These are phyloP conservation scores for Ophiodon elongatus DNA, from an alignment of 2,113 vertebrate species.

Conservation along the genomic window DNA sequence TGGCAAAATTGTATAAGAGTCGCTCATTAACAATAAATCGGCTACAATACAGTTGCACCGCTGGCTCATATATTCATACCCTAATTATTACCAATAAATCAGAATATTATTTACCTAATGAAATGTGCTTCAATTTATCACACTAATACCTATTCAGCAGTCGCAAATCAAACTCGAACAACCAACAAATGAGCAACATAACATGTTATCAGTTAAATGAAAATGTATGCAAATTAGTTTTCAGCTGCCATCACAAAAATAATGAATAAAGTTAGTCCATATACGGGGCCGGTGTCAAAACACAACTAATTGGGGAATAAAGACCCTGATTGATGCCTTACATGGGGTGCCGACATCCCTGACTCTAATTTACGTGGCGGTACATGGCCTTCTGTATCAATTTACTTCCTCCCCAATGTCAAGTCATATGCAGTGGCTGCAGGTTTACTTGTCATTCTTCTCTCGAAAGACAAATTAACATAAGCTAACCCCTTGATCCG, in stretches of 20 bases:
- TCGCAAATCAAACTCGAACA: slow-evolving; percentile 25
- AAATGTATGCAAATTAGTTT: slow-evolving; percentile 29
- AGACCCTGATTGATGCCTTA: slow-evolving; percentile 12
- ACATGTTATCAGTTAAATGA: slow-evolving; percentile 1
- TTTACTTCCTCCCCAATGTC: slow-evolving; percentile 5
- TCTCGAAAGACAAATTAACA: background rate
- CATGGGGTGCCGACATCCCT: slow-evolving; percentile 4
- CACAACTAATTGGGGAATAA: slow-evolving; percentile 6
- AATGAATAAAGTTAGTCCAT: slow-evolving; percentile 15
- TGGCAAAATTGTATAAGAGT: background rate
- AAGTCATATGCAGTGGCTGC: background rate
- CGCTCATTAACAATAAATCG: background rate
- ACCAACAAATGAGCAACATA: slow-evolving; percentile 7
- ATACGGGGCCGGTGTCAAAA: background rate
- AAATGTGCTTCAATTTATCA: slow-evolving; percentile 12
- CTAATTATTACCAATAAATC: slow-evolving; percentile 30
- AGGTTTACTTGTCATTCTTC: background rate
- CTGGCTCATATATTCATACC: slow-evolving; percentile 1
- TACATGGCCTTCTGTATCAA: slow-evolving; percentile 19
- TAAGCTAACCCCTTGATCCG: background rate
- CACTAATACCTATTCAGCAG: background rate
- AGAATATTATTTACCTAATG: slow-evolving; percentile 5
- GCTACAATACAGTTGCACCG: background rate
- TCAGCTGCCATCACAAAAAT: slow-evolving; percentile 8
- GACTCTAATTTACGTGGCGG: slow-evolving; percentile 14